A percentile compares a stretch with the other conserved stretches of the same genome.
Conservation (phyloP, 1,140 invertebrate genomes). For the Brachionus paranguensis region DNA sequence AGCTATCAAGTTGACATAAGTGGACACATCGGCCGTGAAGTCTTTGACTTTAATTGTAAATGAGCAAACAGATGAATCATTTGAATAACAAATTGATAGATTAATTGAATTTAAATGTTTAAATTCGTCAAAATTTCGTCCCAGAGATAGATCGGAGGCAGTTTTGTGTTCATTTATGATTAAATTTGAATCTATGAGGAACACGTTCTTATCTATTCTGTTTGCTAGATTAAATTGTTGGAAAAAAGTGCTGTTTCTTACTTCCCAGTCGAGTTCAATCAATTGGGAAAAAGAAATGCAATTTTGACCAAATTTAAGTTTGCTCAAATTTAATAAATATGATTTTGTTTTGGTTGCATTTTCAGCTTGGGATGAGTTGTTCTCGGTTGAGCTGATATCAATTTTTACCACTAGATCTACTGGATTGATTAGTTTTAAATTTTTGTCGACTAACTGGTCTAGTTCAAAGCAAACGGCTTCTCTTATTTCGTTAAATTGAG, state of each 20-base stretch:
- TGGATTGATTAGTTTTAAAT: not conserved
- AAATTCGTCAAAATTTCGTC: slow-evolving; percentile 24
- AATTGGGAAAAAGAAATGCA: slow-evolving; percentile 28
- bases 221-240: not conserved
- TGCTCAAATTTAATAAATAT: slow-evolving; percentile 10
- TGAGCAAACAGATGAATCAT: slow-evolving; percentile 29
- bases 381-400: not conserved
- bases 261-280: slow-evolving; percentile 14
- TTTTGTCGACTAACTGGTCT: not conserved
- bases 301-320: slow-evolving; percentile 37
- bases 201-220: not conserved
- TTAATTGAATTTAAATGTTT: slow-evolving; percentile 3
- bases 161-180: not conserved
- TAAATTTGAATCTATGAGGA: not conserved
- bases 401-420: not conserved
- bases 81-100: slow-evolving; percentile 29
- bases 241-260: slow-evolving; percentile 2
- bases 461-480: slow-evolving; percentile 38
- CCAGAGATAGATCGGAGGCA: not conserved
- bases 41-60: slow-evolving; percentile 22
- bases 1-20: slow-evolving; percentile 28
- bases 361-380: not conserved
- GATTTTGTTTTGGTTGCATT: not conserved
- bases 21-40: slow-evolving; percentile 13
- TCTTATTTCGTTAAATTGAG: slow-evolving; percentile 34